Percentiles rank a stretch among this genome's conserved stretches.
phyloP scores from a whole-genome alignment of 2,797 vertebrate species.

The Dermochelys coriacea region DNA sequence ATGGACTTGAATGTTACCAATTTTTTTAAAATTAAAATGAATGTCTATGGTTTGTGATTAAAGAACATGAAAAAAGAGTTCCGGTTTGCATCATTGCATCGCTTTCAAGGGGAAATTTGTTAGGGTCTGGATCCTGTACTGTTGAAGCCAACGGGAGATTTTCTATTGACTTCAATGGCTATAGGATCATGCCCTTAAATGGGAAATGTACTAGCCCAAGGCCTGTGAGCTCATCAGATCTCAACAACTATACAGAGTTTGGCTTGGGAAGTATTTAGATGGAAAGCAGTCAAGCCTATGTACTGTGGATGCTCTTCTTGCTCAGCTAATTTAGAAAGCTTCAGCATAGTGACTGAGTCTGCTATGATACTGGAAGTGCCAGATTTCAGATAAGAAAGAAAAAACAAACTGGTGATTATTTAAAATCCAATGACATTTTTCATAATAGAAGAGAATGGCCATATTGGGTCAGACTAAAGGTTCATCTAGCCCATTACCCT shows the following conservation, averaged over 20 bases:
- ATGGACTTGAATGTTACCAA: neutral
- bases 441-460: neutral
- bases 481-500: too few relatives aligned
- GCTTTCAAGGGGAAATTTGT: neutral
- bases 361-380: neutral
- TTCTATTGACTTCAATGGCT: neutral
- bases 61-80: neutral
- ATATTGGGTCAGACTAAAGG: too few relatives aligned
- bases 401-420: neutral
- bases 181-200: neutral
- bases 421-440: neutral
- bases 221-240: neutral
- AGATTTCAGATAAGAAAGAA: constrained; percentile 11
- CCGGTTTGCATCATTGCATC: neutral
- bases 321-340: neutral
- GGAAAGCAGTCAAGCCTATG: neutral
- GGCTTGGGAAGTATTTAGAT: neutral
- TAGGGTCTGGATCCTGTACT: neutral
- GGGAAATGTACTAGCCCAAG: neutral
- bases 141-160: neutral
- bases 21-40: neutral
- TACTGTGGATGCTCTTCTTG: neutral
- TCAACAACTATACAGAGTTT: neutral
- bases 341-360: neutral
- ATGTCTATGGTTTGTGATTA: neutral